These are phyloP conservation scores for Pomatostomus ruficeps DNA, from an alignment of 2,113 vertebrate genomes.

Conservation along the genomic window DNA sequence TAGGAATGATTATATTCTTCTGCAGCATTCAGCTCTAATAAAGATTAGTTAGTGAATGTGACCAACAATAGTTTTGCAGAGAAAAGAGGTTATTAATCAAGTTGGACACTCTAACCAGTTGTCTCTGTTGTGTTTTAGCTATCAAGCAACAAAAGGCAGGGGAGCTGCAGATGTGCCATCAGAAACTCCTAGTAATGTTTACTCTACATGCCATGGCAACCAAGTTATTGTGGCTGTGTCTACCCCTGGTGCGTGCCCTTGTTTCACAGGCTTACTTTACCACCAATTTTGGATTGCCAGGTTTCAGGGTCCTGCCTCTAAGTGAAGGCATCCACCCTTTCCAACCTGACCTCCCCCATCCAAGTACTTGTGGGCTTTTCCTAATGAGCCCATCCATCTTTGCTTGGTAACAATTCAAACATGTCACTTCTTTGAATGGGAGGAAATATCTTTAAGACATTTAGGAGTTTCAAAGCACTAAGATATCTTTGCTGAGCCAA, in stretches of 20 bases:
- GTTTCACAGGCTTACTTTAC: not conserved
- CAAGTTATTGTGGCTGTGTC: not conserved
- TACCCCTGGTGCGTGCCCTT: not conserved
- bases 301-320: not conserved
- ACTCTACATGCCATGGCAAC: not conserved
- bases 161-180: not conserved
- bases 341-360: not conserved
- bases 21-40: not conserved
- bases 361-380: not conserved
- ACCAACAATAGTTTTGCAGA: not conserved
- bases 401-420: not conserved
- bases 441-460: not conserved
- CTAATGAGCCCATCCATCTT: not conserved
- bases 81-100: not conserved
- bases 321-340: not conserved
- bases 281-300: not conserved
- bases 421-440: not conserved
- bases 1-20: not conserved
- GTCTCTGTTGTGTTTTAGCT: not conserved
- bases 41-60: not conserved
- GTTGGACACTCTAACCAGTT: not conserved
- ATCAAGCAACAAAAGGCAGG: not conserved
- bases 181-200: not conserved
- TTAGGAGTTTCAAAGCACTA: not conserved
- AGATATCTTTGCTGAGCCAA: not conserved